Conservation (phyloP, 1,140 invertebrate genomes). For the Pomacea maculata region DNA sequence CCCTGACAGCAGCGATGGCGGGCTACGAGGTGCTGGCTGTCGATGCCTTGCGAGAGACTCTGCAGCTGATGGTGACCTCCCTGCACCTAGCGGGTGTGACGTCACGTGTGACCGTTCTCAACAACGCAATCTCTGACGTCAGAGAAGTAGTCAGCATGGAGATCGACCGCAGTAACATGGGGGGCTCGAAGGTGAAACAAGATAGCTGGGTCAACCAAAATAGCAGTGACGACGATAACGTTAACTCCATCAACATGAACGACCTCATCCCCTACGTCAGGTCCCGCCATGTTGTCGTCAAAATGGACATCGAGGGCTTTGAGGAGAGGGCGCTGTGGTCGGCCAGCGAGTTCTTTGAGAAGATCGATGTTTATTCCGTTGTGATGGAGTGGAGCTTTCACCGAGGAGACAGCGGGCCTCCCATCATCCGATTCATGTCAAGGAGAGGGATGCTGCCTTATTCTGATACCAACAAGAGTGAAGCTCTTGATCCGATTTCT, state of each 20-base stretch:
- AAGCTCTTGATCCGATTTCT: no score
- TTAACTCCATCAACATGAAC: neutral
- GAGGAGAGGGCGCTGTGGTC: neutral
- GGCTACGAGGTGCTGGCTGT: conserved; percentile 6
- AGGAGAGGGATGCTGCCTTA: no score
- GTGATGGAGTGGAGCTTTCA: neutral
- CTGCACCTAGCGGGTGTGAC: neutral
- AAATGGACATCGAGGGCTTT: conserved; percentile 1
- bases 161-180: neutral
- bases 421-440: no score
- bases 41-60: neutral
- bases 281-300: neutral
- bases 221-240: neutral
- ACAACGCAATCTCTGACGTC: neutral
- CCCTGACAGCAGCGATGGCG: neutral
- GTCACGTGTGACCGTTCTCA: neutral
- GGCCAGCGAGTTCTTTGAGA: neutral
- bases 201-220: neutral
- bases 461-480: no score
- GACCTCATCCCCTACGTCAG: neutral
- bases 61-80: neutral
- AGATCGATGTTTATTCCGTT: neutral
- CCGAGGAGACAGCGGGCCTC: no score
- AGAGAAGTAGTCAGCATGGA: neutral
- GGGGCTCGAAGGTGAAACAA: neutral